A percentile compares a stretch with the other conserved stretches of the same genome.
These are phyloP conservation scores for Zonitis immaculata DNA, from an alignment of 2,888 invertebrate genomes.

Conservation along the genomic window DNA sequence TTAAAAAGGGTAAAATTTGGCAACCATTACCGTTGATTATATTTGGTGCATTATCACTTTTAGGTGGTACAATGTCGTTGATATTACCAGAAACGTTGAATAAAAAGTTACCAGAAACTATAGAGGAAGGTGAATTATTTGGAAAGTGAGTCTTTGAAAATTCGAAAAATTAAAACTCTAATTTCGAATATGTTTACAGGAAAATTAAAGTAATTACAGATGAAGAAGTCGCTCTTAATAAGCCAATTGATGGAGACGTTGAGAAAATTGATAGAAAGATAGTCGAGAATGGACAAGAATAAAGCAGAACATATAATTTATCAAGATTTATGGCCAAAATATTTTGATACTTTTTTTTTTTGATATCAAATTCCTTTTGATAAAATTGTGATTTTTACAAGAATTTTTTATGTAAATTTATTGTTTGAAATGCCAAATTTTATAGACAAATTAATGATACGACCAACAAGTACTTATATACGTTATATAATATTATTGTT, in stretches of 20 bases:
- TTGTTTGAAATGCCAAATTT: neutral
- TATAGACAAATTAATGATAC: neutral
- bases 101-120: constrained; percentile 60
- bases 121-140: constrained; percentile 60
- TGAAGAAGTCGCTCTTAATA: constrained; percentile 12
- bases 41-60: constrained; percentile 52
- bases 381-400: neutral
- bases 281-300: neutral
- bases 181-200: neutral
- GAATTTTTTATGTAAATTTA: too few relatives aligned
- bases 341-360: too few relatives aligned
- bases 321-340: too few relatives aligned
- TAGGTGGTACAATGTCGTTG: constrained; percentile 55
- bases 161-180: neutral
- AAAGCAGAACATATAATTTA: neutral
- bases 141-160: constrained; percentile 50
- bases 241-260: neutral
- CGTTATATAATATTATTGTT: neutral
- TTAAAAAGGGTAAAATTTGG: constrained; percentile 15
- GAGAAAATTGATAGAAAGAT: neutral
- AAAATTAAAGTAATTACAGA: neutral
- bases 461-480: neutral
- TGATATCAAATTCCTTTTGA: neutral
- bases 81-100: constrained; percentile 64
- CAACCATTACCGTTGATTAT: constrained; percentile 17